phyloP scores from a whole-genome alignment of 53 echinoderm and acorn worm genomes.

The Zoroaster sp. region DNA sequence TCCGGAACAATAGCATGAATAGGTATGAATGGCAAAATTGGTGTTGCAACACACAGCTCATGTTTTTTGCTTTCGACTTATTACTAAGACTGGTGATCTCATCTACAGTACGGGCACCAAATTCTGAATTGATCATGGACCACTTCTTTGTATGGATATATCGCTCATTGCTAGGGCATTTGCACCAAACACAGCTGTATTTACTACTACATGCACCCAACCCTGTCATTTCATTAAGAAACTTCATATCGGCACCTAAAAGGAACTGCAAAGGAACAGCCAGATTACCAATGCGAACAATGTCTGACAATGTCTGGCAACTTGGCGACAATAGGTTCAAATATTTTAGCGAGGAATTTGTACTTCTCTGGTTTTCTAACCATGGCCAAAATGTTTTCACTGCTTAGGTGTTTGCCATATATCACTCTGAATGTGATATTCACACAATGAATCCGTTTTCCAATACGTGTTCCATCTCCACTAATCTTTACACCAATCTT shows the following conservation, averaged over 20 bases:
- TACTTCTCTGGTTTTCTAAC: constrained; percentile 44
- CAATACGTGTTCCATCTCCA: constrained; percentile 56
- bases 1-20: too few species aligned
- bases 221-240: constrained; percentile 63
- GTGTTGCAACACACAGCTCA: too few species aligned
- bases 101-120: too few species aligned
- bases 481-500: constrained; percentile 24
- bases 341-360: not conserved
- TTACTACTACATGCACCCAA: too few species aligned
- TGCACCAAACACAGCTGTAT: too few species aligned
- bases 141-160: too few species aligned
- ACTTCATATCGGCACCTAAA: constrained; percentile 59
- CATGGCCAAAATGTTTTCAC: constrained; percentile 49
- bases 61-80: too few species aligned
- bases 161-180: too few species aligned
- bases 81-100: too few species aligned
- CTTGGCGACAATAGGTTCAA: too few species aligned
- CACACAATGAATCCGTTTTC: constrained; percentile 36
- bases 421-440: constrained; percentile 49
- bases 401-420: constrained; percentile 1
- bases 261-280: constrained; percentile 15
- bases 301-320: not conserved
- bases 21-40: too few species aligned
- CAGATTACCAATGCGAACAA: not conserved
- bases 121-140: too few species aligned